Evolutionary conservation across 1,140 invertebrate species (phyloP).

Genomic region (Drosophila pandora): DNA sequence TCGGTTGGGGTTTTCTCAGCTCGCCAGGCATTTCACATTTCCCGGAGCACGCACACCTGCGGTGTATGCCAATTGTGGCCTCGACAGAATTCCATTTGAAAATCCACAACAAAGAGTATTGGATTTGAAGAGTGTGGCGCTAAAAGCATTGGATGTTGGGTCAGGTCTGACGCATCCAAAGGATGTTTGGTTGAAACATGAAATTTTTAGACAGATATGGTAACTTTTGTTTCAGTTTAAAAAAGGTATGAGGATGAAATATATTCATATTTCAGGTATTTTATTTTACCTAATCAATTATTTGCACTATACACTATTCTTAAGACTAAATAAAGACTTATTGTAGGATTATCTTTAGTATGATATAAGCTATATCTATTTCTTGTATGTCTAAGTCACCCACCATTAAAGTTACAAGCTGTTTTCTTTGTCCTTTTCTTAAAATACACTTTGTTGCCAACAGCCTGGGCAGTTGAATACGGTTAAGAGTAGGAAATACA

Average conservation of each 20-base stretch:
- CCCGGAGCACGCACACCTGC: slow-evolving; percentile 28
- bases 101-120: slow-evolving; percentile 15
- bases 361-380: not conserved
- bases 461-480: not conserved
- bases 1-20: slow-evolving; percentile 18
- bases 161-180: not conserved
- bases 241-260: not conserved
- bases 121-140: not conserved
- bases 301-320: too few species aligned
- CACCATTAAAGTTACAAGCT: not conserved
- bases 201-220: not conserved
- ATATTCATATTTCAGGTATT: too few species aligned
- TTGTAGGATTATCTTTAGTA: too few species aligned
- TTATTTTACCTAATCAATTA: too few species aligned
- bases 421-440: not conserved
- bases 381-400: not conserved
- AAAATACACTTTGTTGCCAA: not conserved
- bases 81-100: slow-evolving; percentile 3
- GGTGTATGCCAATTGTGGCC: slow-evolving; percentile 18
- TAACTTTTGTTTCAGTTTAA: not conserved
- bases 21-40: slow-evolving; percentile 43
- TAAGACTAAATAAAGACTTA: too few species aligned
- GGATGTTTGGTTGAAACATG: not conserved
- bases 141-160: not conserved
- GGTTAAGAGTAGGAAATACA: slow-evolving; percentile 4